Conservation (phyloP, 1,140 invertebrate genomes). For the Babylonia areolata region DNA sequence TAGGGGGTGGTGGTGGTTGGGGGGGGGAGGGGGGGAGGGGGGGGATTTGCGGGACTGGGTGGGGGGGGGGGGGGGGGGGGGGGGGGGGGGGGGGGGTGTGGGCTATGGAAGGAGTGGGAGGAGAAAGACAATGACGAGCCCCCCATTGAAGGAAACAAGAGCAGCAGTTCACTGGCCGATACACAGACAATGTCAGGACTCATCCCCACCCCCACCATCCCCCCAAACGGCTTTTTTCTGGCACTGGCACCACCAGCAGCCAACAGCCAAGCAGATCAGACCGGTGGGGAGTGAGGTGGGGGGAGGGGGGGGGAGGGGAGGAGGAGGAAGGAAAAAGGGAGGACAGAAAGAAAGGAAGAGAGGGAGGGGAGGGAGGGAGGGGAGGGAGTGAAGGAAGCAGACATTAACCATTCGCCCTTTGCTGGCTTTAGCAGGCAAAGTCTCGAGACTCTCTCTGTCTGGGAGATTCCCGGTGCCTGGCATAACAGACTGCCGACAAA, state of each 20-base stretch:
- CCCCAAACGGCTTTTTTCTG: background rate
- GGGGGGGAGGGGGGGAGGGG: background rate
- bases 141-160: background rate
- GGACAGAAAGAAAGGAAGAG: conserved; percentile 1
- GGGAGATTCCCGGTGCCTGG: no score
- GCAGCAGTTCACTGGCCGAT: background rate
- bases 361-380: conserved; percentile 7
- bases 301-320: background rate
- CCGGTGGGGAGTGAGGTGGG: no score
- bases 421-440: background rate
- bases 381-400: conserved; percentile 17
- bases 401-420: background rate
- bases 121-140: background rate
- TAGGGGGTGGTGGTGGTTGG: background rate
- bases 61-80: background rate
- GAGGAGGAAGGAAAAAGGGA: background rate
- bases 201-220: no score
- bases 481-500: background rate
- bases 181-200: background rate
- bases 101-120: background rate
- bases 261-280: no score
- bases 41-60: background rate
- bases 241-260: background rate
- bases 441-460: no score
- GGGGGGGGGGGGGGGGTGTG: conserved; percentile 5